Evolutionary conservation across 2,888 invertebrate genomes (phyloP).

Genomic region (Dasypolia templi): DNA sequence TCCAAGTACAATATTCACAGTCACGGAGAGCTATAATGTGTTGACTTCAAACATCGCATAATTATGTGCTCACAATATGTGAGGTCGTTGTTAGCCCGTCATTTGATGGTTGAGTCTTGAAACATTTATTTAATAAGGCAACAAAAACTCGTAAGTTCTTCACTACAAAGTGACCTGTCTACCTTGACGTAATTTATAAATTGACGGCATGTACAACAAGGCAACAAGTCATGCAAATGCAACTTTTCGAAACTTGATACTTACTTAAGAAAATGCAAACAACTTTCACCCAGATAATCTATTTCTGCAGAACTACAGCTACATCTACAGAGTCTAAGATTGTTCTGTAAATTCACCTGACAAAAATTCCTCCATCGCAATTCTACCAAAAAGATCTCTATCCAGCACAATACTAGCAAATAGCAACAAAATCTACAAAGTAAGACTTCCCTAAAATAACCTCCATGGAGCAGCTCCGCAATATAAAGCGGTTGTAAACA

Average conservation of each 20-base stretch:
- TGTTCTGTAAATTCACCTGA: background rate
- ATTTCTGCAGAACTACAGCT: background rate
- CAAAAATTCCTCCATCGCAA: background rate
- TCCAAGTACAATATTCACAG: conserved; percentile 32
- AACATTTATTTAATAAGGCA: conserved; percentile 30
- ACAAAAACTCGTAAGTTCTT: background rate
- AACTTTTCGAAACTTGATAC: background rate
- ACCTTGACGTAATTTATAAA: background rate
- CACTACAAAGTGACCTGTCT: background rate
- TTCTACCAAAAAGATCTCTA: background rate
- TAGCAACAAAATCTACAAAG: conserved; percentile 45
- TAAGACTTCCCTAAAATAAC: conserved; percentile 46
- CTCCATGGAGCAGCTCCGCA: conserved; percentile 13
- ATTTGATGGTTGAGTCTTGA: conserved; percentile 30
- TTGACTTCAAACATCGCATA: conserved; percentile 52
- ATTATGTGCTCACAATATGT: conserved; percentile 25
- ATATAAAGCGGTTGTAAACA: conserved; percentile 65
- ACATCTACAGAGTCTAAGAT: background rate
- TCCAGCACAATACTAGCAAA: background rate
- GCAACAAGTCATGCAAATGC: no score
- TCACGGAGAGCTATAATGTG: conserved; percentile 42
- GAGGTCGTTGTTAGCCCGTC: conserved; percentile 25
- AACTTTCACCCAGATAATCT: background rate
- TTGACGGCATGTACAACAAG: no score
- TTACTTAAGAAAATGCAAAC: background rate